Conservation (phyloP, 1,140 invertebrate species). For the Anadara kagoshimensis region DNA sequence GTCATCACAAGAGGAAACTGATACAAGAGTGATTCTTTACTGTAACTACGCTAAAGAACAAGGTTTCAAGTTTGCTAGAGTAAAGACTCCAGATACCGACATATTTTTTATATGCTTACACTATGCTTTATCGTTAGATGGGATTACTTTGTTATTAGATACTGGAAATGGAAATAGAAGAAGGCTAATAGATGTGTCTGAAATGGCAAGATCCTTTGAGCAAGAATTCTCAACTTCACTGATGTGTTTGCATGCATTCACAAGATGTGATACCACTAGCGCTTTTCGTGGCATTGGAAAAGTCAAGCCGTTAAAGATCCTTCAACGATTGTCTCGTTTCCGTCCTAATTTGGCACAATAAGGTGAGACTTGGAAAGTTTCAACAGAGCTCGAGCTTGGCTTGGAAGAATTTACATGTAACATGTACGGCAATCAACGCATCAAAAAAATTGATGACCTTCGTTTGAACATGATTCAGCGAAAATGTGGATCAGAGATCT, state of each 20-base stretch:
- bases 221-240: not conserved
- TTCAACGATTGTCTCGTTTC: too few species aligned
- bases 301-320: not conserved
- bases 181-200: slow-evolving; percentile 23
- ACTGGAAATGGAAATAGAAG: slow-evolving; percentile 36
- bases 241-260: not conserved
- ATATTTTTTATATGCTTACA: slow-evolving; percentile 44
- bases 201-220: slow-evolving; percentile 2
- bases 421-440: too few species aligned
- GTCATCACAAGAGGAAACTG: slow-evolving; percentile 36
- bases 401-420: too few species aligned
- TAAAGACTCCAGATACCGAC: slow-evolving; percentile 35
- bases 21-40: slow-evolving; percentile 34
- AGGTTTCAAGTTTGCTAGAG: slow-evolving; percentile 9
- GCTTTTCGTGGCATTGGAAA: slow-evolving; percentile 4
- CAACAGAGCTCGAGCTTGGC: too few species aligned
- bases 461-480: too few species aligned
- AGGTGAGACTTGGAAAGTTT: too few species aligned
- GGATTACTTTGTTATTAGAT: slow-evolving; percentile 32
- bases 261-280: slow-evolving; percentile 2
- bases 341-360: too few species aligned
- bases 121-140: slow-evolving; percentile 22
- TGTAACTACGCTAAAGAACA: slow-evolving; percentile 13
- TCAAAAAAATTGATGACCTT: too few species aligned
- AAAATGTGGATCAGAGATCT: too few species aligned